phyloP scores from a whole-genome alignment of 1,140 invertebrate species.

The Penaeus chinensis region DNA sequence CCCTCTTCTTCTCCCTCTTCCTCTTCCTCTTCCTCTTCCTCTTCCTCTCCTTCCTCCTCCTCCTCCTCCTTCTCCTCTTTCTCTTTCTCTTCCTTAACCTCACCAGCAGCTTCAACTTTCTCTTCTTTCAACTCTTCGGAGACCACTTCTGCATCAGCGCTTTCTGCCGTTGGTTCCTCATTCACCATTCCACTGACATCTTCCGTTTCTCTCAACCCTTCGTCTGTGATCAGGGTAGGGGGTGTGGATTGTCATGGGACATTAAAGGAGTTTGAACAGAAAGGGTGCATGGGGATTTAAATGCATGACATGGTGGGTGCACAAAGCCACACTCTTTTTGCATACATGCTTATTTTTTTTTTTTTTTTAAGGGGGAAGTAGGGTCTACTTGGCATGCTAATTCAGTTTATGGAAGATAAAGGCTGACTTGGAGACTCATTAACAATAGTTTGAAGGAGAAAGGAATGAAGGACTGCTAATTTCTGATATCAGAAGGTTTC shows the following conservation, averaged over 20 bases:
- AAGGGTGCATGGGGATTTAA: neutral
- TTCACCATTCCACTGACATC: neutral
- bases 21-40: constrained; percentile 13
- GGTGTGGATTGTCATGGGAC: neutral
- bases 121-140: neutral
- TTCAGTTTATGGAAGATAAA: no score
- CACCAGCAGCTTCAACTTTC: neutral
- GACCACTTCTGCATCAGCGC: neutral
- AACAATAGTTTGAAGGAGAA: no score
- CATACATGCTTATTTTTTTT: no score
- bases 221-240: constrained; percentile 9
- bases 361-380: no score
- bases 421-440: no score
- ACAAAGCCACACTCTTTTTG: no score
- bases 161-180: neutral
- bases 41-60: neutral
- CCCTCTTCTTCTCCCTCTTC: constrained; percentile 3
- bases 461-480: no score
- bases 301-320: no score
- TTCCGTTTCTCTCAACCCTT: neutral
- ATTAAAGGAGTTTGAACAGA: neutral
- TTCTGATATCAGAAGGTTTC: no score
- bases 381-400: no score
- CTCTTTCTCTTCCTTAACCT: neutral
- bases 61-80: constrained; percentile 16